phyloP scores from a whole-genome alignment of 2,888 invertebrate species.

The Trichogramma evanescens region DNA sequence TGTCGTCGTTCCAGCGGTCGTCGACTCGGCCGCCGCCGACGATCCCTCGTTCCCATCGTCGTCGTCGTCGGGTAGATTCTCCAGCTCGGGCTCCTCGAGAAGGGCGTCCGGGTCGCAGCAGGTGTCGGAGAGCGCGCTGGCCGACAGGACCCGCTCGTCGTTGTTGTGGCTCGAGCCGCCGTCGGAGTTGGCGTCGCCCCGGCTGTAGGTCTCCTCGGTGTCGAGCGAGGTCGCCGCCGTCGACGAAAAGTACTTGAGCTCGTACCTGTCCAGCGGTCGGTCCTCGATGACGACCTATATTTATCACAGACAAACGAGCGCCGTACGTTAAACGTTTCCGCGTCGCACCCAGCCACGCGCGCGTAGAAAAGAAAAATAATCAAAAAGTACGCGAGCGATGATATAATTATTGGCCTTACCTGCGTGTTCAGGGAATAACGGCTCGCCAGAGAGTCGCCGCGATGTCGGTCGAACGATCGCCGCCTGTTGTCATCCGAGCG shows the following conservation, averaged over 20 bases:
- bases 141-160: slow-evolving; percentile 27
- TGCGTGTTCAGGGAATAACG: slow-evolving; percentile 29
- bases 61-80: slow-evolving; percentile 34
- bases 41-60: not conserved
- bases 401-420: slow-evolving; percentile 1
- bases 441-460: slow-evolving; percentile 37
- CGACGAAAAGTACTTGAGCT: slow-evolving; percentile 39
- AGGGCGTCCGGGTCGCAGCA: slow-evolving; percentile 35
- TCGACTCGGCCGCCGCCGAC: not conserved
- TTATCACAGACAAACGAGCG: slow-evolving; percentile 12
- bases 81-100: slow-evolving; percentile 42
- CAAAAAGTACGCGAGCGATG: too few relatives aligned
- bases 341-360: slow-evolving; percentile 10
- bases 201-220: slow-evolving; percentile 31
- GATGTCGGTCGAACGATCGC: slow-evolving; percentile 39
- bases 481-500: slow-evolving; percentile 42
- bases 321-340: slow-evolving; percentile 7
- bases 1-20: slow-evolving; percentile 1
- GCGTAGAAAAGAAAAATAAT: too few relatives aligned
- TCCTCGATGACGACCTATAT: slow-evolving; percentile 30
- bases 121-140: slow-evolving; percentile 30
- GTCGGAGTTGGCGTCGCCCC: slow-evolving; percentile 35
- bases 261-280: slow-evolving; percentile 26
- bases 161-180: slow-evolving; percentile 33
- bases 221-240: slow-evolving; percentile 33